Evolutionary conservation across 2,113 vertebrate genomes (phyloP).

Genomic region (Lycocorax pyrrhopterus): DNA sequence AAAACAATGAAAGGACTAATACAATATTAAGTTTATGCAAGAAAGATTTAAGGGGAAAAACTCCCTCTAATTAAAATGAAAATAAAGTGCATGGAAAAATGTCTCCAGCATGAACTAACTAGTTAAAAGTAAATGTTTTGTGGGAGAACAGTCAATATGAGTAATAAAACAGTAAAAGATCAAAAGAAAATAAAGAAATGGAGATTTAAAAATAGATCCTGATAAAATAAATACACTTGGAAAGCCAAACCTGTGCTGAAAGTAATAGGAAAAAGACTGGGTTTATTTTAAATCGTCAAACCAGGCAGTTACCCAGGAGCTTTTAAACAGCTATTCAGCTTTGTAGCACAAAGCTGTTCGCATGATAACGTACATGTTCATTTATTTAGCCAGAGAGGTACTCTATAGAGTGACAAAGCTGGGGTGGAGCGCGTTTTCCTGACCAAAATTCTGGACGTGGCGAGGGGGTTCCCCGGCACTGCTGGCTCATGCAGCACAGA

Average conservation of each 20-base stretch:
- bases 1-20: background rate
- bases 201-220: background rate
- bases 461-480: fast-evolving
- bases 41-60: background rate
- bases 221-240: background rate
- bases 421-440: background rate
- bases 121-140: background rate
- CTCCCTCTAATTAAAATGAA: background rate
- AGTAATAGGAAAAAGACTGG: background rate
- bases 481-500: background rate
- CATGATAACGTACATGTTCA: fast-evolving
- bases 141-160: background rate
- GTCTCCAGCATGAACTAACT: background rate
- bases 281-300: background rate
- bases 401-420: background rate
- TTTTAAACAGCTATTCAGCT: background rate
- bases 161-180: background rate
- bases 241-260: background rate
- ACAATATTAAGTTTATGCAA: background rate
- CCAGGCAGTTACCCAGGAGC: background rate
- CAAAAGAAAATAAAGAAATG: background rate
- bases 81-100: background rate
- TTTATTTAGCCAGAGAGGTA: background rate
- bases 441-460: background rate
- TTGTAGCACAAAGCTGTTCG: background rate